A percentile compares a stretch with the other conserved stretches of the same genome.
Conservation (phyloP, 2,888 invertebrate genomes). For the Eulithis prunata region DNA sequence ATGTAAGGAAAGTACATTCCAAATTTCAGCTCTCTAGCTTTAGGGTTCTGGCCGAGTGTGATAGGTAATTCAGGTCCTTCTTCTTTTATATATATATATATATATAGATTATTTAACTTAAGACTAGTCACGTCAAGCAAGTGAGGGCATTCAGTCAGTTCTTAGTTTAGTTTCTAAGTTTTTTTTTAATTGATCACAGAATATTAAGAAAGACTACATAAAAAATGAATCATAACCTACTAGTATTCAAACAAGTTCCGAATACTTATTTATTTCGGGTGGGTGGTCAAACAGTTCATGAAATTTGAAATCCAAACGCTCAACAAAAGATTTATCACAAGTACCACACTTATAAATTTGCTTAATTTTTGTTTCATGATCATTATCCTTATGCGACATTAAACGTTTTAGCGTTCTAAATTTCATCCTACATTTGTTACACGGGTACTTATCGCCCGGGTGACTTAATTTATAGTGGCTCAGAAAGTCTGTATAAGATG, state of each 20-base stretch:
- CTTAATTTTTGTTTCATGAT: background rate
- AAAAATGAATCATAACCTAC: too few species aligned
- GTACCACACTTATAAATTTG: slow-evolving; percentile 3
- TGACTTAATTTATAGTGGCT: slow-evolving; percentile 2
- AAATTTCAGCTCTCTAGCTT: too few species aligned
- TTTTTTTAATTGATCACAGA: too few species aligned
- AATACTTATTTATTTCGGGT: background rate
- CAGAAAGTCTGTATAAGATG: background rate
- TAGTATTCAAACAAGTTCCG: slow-evolving; percentile 1
- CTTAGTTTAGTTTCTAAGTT: too few species aligned
- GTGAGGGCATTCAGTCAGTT: too few species aligned
- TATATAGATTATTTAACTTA: too few species aligned
- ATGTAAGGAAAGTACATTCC: too few species aligned
- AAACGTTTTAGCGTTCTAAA: background rate
- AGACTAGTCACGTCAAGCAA: too few species aligned
- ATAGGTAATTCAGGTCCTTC: too few species aligned
- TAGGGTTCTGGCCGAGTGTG: too few species aligned
- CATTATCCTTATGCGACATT: background rate
- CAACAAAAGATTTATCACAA: slow-evolving; percentile 1
- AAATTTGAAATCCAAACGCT: slow-evolving; percentile 16
- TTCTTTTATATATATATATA: too few species aligned
- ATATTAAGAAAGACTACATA: too few species aligned
- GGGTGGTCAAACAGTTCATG: slow-evolving; percentile 20
- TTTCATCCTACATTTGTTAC: slow-evolving; percentile 8
- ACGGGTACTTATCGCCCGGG: background rate